Conservation (phyloP, 2,888 invertebrate genomes). For the Gasteruption jaculator region DNA sequence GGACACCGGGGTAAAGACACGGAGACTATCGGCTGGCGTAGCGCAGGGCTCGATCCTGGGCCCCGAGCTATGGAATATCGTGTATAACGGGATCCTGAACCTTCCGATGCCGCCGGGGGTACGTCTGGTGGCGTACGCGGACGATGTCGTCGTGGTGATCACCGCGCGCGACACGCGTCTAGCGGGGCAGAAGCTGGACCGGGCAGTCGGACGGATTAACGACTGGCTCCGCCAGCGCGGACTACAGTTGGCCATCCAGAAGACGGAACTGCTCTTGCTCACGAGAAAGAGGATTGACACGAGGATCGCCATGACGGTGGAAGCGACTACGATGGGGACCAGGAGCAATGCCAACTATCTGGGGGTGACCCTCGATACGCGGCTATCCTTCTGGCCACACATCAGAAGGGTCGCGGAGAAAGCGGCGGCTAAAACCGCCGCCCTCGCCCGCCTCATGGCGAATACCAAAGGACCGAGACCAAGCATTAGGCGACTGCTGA, state of each 20-base stretch:
- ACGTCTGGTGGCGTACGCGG: constrained; percentile 4
- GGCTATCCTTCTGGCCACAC: constrained; percentile 20
- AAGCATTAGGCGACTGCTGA: constrained; percentile 13
- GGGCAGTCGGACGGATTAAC: constrained; percentile 11
- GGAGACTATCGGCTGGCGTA: constrained; percentile 4
- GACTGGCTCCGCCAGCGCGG: constrained; percentile 12
- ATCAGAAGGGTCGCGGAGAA: constrained; percentile 13
- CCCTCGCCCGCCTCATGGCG: constrained; percentile 21
- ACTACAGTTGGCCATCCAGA: constrained; percentile 20
- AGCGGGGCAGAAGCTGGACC: constrained; percentile 13
- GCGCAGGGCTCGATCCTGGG: constrained; percentile 3
- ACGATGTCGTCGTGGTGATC: constrained; percentile 9
- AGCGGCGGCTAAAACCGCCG: constrained; percentile 23
- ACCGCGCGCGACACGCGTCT: constrained; percentile 5
- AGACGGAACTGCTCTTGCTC: constrained; percentile 21
- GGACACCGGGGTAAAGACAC: constrained; percentile 10
- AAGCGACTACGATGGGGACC: constrained; percentile 3
- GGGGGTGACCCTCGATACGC: constrained; percentile 22
- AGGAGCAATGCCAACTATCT: constrained; percentile 21
- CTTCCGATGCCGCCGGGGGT: constrained; percentile 2
- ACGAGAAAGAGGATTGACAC: constrained; percentile 16
- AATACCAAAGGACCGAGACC: constrained; percentile 22
- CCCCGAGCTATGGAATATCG: no score
- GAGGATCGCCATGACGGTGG: constrained; percentile 14
- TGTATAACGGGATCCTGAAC: constrained; percentile 5